phyloP scores from a whole-genome alignment of 2,797 vertebrate species.

The Chromobotia macracanthus region DNA sequence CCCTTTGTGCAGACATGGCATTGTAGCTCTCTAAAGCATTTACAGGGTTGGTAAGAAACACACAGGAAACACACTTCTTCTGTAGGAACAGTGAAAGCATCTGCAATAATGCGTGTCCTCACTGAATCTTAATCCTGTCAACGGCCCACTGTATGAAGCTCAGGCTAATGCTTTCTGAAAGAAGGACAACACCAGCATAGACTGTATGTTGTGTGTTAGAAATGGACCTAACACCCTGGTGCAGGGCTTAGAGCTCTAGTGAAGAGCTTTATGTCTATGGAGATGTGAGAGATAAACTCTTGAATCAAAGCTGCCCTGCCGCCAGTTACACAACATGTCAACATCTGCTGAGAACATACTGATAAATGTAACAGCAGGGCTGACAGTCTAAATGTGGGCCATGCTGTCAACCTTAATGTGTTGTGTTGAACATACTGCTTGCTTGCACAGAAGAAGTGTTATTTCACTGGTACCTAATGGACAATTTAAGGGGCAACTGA shows the following conservation, averaged over 20 bases:
- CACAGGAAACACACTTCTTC: conserved; percentile 34
- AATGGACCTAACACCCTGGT: too few relatives aligned
- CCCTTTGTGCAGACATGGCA: conserved; percentile 27
- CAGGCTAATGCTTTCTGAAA: conserved; percentile 30
- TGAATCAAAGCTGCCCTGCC: background rate
- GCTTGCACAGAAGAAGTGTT: background rate
- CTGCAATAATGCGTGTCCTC: conserved; percentile 13
- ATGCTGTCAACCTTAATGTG: background rate
- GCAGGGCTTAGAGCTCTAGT: too few relatives aligned
- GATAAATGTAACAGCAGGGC: background rate
- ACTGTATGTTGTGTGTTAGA: background rate
- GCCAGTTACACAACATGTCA: background rate
- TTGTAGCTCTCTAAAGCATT: background rate
- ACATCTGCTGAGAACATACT: background rate
- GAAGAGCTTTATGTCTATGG: too few relatives aligned
- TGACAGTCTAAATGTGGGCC: background rate
- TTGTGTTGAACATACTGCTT: conserved; percentile 13
- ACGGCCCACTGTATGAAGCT: conserved; percentile 58
- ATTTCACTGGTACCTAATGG: conserved; percentile 1
- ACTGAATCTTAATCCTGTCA: conserved; percentile 62
- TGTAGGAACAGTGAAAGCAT: conserved; percentile 53
- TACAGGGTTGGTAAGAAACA: conserved; percentile 29
- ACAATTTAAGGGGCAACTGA: background rate
- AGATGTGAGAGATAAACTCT: too few relatives aligned
- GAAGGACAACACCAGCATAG: background rate